Evolutionary conservation across 2,888 invertebrate species (phyloP).

Genomic region (Oscheius sp.): DNA sequence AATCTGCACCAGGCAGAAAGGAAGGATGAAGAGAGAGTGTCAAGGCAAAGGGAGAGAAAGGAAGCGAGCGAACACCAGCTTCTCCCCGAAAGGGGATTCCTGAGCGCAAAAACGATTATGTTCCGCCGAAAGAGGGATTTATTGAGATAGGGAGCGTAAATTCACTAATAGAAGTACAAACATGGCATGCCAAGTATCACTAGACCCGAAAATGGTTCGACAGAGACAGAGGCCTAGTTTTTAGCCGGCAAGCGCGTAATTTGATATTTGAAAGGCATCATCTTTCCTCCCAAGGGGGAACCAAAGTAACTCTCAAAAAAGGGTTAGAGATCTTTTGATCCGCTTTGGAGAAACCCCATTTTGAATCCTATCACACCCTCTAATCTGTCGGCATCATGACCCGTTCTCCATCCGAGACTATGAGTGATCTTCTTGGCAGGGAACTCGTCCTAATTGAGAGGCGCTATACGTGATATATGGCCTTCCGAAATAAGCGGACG

Average conservation of each 20-base stretch:
- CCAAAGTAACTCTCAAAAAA: neutral
- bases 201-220: neutral
- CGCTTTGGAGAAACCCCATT: neutral
- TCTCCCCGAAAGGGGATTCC: neutral
- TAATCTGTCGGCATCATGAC: no score
- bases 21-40: constrained; percentile 11
- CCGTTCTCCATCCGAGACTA: neutral
- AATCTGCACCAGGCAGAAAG: constrained; percentile 12
- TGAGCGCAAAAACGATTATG: constrained; percentile 26
- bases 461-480: constrained; percentile 14
- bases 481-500: neutral
- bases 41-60: neutral
- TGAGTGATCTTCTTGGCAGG: neutral
- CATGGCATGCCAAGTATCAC: no score
- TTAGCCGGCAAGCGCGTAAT: neutral
- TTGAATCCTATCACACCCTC: neutral
- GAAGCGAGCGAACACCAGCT: constrained; percentile 17
- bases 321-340: neutral
- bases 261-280: no score
- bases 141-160: neutral
- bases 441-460: constrained; percentile 6
- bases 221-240: neutral
- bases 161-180: no score
- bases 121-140: neutral
- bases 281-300: neutral